Percentiles rank a stretch among this genome's conserved stretches.
Conservation (phyloP, 1,140 invertebrate genomes). For the Drosophila busckii region DNA sequence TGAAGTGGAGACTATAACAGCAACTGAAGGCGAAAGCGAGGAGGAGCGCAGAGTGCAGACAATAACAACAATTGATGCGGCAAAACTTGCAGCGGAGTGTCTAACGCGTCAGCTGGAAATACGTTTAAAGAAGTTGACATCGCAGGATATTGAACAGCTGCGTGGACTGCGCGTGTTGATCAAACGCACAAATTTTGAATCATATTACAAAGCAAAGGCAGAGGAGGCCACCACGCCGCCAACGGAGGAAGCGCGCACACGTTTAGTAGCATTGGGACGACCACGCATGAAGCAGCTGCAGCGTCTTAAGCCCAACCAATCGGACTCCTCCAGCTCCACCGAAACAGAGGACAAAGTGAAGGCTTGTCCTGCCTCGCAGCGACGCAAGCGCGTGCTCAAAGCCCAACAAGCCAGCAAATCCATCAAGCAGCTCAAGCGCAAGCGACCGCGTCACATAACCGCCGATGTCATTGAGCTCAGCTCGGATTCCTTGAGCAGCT, state of each 20-base stretch:
- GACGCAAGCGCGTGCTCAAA: conserved; percentile 1
- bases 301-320: conserved; percentile 39
- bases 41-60: conserved; percentile 8
- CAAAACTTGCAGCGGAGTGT: no score
- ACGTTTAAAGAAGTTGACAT: conserved; percentile 23
- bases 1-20: background rate
- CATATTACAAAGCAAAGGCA: no score
- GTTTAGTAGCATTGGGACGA: background rate
- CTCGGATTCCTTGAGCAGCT: no score
- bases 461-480: conserved; percentile 58
- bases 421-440: background rate
- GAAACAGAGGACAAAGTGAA: conserved; percentile 38
- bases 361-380: background rate
- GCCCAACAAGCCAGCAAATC: background rate
- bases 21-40: background rate
- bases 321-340: conserved; percentile 54
- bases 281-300: background rate
- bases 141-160: conserved; percentile 37
- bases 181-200: conserved; percentile 42
- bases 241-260: no score
- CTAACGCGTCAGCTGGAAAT: conserved; percentile 24
- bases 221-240: no score
- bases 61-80: no score
- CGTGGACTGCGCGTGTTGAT: conserved; percentile 40
- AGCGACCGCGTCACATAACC: conserved; percentile 13